Evolutionary conservation across 2,888 invertebrate genomes (phyloP).

Genomic region (Leucozona laternaria): DNA sequence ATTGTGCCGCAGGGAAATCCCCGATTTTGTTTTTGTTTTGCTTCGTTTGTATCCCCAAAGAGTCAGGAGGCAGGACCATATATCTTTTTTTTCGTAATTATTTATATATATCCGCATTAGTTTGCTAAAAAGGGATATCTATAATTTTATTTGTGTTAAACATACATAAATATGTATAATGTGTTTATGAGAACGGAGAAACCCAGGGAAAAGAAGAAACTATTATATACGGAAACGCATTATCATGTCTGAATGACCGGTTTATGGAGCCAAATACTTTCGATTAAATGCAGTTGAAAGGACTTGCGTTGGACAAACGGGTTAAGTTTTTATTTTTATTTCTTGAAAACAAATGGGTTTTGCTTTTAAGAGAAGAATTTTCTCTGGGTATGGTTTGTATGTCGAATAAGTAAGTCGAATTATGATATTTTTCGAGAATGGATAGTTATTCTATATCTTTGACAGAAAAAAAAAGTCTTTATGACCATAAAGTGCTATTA

Average conservation of each 20-base stretch:
- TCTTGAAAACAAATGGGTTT: conserved; percentile 11
- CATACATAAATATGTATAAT: background rate
- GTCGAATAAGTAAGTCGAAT: too few species aligned
- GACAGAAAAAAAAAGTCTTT: background rate
- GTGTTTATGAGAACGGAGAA: background rate
- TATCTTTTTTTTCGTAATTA: conserved; percentile 4
- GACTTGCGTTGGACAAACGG: conserved; percentile 43
- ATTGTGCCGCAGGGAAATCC: conserved; percentile 46
- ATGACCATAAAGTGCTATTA: background rate
- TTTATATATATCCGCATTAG: conserved; percentile 46
- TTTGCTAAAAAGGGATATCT: conserved; percentile 30
- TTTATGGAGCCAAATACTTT: conserved; percentile 69
- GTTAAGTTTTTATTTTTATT: background rate
- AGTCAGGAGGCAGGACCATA: conserved; percentile 9
- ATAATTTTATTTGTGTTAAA: conserved; percentile 14
- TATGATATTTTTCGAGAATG: background rate
- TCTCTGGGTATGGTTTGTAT: background rate
- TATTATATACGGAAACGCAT: conserved; percentile 53
- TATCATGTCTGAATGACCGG: conserved; percentile 62
- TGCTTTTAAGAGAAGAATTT: conserved; percentile 30
- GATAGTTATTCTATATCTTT: background rate
- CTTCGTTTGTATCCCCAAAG: background rate
- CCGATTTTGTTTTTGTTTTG: background rate
- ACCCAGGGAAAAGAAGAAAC: conserved; percentile 6
- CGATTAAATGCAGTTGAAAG: conserved; percentile 71